Base-by-base conservation (phyloP, 2,888 invertebrate genomes). In the Melolontha melolontha region DNA sequence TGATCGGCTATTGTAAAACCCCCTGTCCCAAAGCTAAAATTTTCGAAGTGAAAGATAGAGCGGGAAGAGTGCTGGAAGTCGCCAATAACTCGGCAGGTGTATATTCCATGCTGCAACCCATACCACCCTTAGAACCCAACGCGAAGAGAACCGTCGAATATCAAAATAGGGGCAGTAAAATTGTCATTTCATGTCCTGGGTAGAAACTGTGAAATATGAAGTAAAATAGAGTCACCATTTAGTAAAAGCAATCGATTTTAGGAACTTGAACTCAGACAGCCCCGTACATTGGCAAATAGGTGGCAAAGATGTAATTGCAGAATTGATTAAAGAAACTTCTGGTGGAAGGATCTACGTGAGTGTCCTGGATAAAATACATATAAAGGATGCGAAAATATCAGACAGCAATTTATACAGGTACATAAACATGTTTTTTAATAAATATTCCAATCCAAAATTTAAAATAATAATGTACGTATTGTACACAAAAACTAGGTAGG, bases 341-440 rank as follows among this genome's bases (percentile, higher is more conserved):
- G 79, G 81, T 0, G 88, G 87, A 1, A 81, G 90, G 70, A 85
- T 91, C 67, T 84, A 81, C 64, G 81, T 91, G 44, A 87, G 88
- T 76, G 77, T 86, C 0, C 83, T 85, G 12, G 88, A 89, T 75
- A 85, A 86, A 52, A 81, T 92, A 42, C 83, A 88, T 16, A 86
- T 92, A 47, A 81, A 84, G 34, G 78, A 82, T 49, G 82, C 88
- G 0, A 81, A 83, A 73, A 80, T 85, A 22, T 75, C 80, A 0
- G 91, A 92, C 77, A 82, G 85, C 0, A 86, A 87, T 71, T 79
- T 87, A 51, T 91, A 90, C 79, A 90, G 89, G 89, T 88, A 77
- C 71, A 41, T 27, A 34, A 34, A 2, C 1, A 34, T 1, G 2
- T 22, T 22, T 22, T 22, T 22, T 22, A 2, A 22, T 4, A 22